phyloP scores from a whole-genome alignment of 2,797 vertebrate species.

The Cuculus canorus region DNA sequence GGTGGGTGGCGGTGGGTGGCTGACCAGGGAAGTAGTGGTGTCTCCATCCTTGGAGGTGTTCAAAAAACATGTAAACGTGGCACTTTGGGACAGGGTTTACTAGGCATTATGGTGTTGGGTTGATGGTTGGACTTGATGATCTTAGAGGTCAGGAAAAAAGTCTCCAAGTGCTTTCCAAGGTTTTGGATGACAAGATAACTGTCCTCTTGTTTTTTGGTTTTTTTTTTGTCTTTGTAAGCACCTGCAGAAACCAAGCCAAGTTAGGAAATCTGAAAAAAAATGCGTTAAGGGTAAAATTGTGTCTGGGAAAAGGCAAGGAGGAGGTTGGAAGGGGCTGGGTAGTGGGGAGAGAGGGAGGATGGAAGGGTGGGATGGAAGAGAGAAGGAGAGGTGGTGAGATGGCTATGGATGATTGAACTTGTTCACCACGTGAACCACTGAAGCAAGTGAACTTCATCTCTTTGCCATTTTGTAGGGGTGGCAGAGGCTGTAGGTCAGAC shows the following conservation, averaged over 20 bases:
- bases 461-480: background rate
- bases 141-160: background rate
- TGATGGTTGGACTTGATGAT: too few species aligned
- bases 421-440: background rate
- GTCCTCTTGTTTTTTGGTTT: too few species aligned
- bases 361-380: fast-evolving
- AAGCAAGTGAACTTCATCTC: background rate
- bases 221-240: background rate
- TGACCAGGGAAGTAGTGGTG: too few species aligned
- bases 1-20: too few species aligned
- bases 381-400: background rate
- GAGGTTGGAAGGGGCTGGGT: background rate
- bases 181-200: background rate
- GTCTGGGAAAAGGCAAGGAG: background rate
- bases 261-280: background rate
- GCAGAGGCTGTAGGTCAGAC: background rate
- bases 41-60: too few species aligned
- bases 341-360: background rate
- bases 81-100: too few species aligned
- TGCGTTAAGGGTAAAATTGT: background rate
- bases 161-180: background rate
- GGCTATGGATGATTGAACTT: background rate
- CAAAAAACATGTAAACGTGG: too few species aligned
- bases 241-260: background rate
- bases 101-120: too few species aligned